Conservation (phyloP, 2,888 invertebrate species). For the Polyploca ridens region DNA sequence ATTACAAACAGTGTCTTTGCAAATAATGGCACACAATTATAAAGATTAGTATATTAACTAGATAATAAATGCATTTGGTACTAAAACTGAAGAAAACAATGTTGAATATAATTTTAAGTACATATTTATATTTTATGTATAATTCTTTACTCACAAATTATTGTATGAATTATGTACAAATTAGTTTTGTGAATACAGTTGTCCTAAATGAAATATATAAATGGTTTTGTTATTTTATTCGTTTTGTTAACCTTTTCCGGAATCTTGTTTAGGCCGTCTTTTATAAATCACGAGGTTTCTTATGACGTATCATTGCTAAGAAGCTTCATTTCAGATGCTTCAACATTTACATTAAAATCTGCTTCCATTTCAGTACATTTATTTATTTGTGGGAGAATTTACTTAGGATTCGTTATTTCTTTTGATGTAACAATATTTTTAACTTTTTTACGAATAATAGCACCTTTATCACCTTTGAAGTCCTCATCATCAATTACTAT, state of each 20-base stretch:
- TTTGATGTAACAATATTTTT: too few species aligned
- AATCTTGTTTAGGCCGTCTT: neutral
- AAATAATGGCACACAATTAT: slow-evolving; percentile 58
- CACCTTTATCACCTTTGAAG: neutral
- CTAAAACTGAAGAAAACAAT: slow-evolving; percentile 22
- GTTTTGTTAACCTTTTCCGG: slow-evolving; percentile 1
- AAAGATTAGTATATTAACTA: slow-evolving; percentile 24
- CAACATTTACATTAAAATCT: neutral
- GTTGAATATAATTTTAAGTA: neutral
- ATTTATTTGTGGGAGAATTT: neutral
- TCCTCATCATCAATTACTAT: slow-evolving; percentile 24
- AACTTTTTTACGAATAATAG: too few species aligned
- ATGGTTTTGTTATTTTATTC: slow-evolving; percentile 8
- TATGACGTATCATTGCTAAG: neutral
- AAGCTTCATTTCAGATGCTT: neutral
- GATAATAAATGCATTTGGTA: slow-evolving; percentile 60
- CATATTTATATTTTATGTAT: too few species aligned
- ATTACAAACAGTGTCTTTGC: slow-evolving; percentile 42
- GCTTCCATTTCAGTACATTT: neutral
- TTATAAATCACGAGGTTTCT: neutral
- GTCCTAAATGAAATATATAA: slow-evolving; percentile 1
- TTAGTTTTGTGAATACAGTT: neutral
- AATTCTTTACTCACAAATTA: neutral
- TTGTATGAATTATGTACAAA: neutral
- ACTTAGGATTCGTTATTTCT: neutral